Percentiles rank a stretch among this genome's conserved stretches.
These are phyloP conservation scores for Caenorhabditis becei DNA, from an alignment of 2,888 invertebrate species.

Conservation along the genomic window DNA sequence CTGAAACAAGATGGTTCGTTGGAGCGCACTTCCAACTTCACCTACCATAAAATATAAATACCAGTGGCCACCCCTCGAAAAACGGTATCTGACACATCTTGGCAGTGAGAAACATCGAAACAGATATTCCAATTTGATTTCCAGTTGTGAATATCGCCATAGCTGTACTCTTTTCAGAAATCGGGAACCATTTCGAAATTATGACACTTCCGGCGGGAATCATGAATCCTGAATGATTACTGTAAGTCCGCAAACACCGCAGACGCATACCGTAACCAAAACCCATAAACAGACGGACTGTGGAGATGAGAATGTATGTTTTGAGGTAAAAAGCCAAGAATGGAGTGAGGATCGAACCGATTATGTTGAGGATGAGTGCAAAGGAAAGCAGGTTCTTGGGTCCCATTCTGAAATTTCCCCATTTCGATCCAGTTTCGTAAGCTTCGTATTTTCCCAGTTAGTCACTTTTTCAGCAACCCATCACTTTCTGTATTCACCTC, in stretches of 20 bases:
- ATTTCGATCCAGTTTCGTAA: neutral
- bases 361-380: conserved; percentile 67
- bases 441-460: too few relatives aligned
- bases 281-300: conserved; percentile 74
- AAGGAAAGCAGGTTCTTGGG: conserved; percentile 72
- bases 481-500: conserved; percentile 19
- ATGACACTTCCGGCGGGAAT: conserved; percentile 76
- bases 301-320: conserved; percentile 58
- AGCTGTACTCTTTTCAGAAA: conserved; percentile 77
- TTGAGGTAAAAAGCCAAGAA: conserved; percentile 65
- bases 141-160: conserved; percentile 81
- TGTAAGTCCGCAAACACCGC: neutral
- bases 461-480: conserved; percentile 23
- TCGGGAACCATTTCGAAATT: conserved; percentile 78
- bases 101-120: conserved; percentile 77
- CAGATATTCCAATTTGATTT: conserved; percentile 73
- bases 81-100: conserved; percentile 71
- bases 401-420: conserved; percentile 65
- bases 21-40: neutral
- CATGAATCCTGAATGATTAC: conserved; percentile 67
- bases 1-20: conserved; percentile 34
- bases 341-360: conserved; percentile 71
- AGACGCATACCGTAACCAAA: conserved; percentile 73
- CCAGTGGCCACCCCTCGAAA: conserved; percentile 77
- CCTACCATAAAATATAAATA: conserved; percentile 73